phyloP scores from a whole-genome alignment of 1,140 invertebrate species.

The Camponotus floridanus region DNA sequence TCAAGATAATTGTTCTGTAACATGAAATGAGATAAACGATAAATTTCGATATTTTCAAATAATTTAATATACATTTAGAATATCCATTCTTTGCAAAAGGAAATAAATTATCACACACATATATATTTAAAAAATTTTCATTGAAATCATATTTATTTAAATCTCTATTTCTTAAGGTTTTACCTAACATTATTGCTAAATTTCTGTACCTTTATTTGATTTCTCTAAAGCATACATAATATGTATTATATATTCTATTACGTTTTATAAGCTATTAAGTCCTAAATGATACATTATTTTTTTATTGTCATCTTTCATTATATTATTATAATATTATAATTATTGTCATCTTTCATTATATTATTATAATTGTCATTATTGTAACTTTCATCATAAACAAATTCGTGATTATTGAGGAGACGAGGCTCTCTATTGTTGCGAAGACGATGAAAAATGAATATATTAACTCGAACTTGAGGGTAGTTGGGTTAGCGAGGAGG shows the following conservation, averaged over 20 bases:
- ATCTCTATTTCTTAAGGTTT: neutral
- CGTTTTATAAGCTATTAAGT: neutral
- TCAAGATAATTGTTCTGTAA: too few relatives aligned
- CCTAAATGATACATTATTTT: neutral
- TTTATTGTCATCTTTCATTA: neutral
- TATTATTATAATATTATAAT: too few relatives aligned
- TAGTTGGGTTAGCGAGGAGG: constrained; percentile 70
- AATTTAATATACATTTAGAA: too few relatives aligned
- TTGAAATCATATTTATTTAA: neutral
- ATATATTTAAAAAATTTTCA: neutral
- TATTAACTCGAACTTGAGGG: constrained; percentile 71
- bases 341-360: neutral
- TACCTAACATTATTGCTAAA: neutral
- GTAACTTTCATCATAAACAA: neutral
- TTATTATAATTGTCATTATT: neutral
- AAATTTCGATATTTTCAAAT: too few relatives aligned
- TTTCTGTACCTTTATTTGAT: neutral
- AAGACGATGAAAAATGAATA: constrained; percentile 78
- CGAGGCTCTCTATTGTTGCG: constrained; percentile 66
- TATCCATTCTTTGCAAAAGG: neutral
- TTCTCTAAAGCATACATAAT: neutral
- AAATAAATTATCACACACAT: neutral
- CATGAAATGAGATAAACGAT: too few relatives aligned
- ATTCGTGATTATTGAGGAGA: constrained; percentile 70
- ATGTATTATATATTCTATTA: neutral